Evolutionary conservation across 1,140 invertebrate species (phyloP), one percentile per base, ranked within the genome.

Genomic region (Tribolium castaneum): DNA sequence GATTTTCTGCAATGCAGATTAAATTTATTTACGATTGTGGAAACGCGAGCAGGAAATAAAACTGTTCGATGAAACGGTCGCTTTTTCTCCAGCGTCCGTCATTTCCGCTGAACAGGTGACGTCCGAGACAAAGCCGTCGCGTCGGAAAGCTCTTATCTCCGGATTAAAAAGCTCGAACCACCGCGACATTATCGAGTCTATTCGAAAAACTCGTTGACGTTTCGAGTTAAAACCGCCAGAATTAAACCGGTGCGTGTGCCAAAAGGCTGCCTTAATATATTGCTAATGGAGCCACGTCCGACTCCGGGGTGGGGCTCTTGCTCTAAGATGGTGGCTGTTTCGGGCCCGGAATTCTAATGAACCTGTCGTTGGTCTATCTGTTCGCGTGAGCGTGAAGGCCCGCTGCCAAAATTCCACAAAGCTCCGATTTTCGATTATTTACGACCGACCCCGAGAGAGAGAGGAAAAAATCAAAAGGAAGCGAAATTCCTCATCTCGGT

Each of bases 331-430:
- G 59, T 66, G 59, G 59, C 59, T 45, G 54, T 22, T 66, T n/a
- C 59, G 14, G 12, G 3, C 12, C 30, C 59, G 59, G 59, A 66
- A 66, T 66, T 66, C 30, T 66, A 66, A 66, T 66, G 59, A 66
- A 66, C 22, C 59, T 66, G 59, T 66, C 59, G 59, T 9, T 66
- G 59, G 59, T 66, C 59, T 66, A 66, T 66, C 59, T 66, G 59
- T 66, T 66, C 30, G 35, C 59, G 59, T 66, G 59, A 66, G 45
- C 59, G 30, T 35, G 34, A 39, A 39, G 34, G 52, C 9, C n/a
- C 30, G 59, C 35, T 66, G 30, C 59, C 30, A 14, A 66, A 66
- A 66, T 66, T 66, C 12, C 25, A 62, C 9, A n/a, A 34, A 30
- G 30, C 59, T 30, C 59, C 10, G 30, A 66, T 12, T 35, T 66